Evolutionary conservation across 2,888 invertebrate genomes (phyloP), one percentile per base, ranked within the genome.

Genomic region (Copidosoma aretas): DNA sequence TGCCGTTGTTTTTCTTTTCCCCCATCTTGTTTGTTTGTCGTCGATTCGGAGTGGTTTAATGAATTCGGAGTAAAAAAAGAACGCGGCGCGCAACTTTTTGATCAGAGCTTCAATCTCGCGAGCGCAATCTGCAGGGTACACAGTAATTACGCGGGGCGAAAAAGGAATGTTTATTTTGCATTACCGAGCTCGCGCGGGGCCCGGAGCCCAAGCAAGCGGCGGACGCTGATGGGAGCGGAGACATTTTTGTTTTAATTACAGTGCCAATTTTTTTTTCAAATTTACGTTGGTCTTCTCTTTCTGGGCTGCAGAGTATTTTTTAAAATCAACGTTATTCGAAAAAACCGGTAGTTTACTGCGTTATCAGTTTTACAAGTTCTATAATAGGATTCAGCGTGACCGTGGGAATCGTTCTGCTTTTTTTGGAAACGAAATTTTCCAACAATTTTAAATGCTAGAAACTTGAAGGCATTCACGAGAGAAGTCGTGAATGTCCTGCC

Each of bases 201-300:
- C n/a, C 25, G 43, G 22, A 39, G 43, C 17, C n/a, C 25, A 25
- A 49, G 49, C 14, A 3, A 56, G 32, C 3, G 8, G 32, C 3
- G 32, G 32, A 32, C 32, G 32, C 8, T 8, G 32, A 32, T 32
- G 32, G 32, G 32, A 32, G 32, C 3, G 32, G 32, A 32, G 8
- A 32, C 3, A 32, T 32, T 32, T 32, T 32, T 5, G 8, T 32
- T 32, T 32, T 5, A 32, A 32, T 32, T 8, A 32, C 32, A 32
- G 32, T 74, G 74, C 73, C 75, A 19, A 19, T 19, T 49, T 49
- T 49, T 19, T 49, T 49, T 49, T 49, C 10, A n/a, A n/a, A n/a
- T 15, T 19, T 19, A 49, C 17, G 10, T 49, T n/a, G 49, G 17
- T 49, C 10, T 10, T 49, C 3, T 49, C 10, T 4, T 49, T 49